A percentile compares a stretch with the other conserved stretches of the same genome.
These are phyloP conservation scores for Pogonus chalceus DNA, from an alignment of 1,140 invertebrate species.

Conservation along the genomic window DNA sequence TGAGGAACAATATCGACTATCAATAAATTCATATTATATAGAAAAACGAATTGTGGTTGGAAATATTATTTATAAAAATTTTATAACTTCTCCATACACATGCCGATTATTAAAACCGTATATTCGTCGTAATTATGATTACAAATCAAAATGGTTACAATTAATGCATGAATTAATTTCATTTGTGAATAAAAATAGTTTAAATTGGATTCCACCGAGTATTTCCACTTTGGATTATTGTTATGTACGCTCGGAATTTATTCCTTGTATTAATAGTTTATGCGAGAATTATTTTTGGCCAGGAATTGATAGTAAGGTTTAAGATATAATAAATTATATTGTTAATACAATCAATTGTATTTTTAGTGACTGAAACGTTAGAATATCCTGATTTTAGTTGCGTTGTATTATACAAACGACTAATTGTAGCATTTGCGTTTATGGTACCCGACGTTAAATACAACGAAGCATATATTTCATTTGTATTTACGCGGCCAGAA, in stretches of 20 bases:
- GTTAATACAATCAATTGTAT: slow-evolving; percentile 17
- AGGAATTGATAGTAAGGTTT: slow-evolving; percentile 71
- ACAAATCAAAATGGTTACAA: slow-evolving; percentile 55
- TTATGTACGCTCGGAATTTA: slow-evolving; percentile 78
- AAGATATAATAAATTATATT: slow-evolving; percentile 10
- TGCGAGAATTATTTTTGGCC: slow-evolving; percentile 82
- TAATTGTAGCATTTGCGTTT: slow-evolving; percentile 81
- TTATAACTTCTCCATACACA: slow-evolving; percentile 42
- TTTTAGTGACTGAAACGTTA: slow-evolving; percentile 74
- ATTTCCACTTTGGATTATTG: slow-evolving; percentile 64
- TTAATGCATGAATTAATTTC: slow-evolving; percentile 58
- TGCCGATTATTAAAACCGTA: slow-evolving; percentile 65
- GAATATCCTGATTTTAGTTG: slow-evolving; percentile 89
- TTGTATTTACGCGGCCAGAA: slow-evolving; percentile 75
- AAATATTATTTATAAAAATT: not conserved
- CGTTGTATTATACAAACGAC: slow-evolving; percentile 72
- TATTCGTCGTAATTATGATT: slow-evolving; percentile 57
- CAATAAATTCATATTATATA: slow-evolving; percentile 19
- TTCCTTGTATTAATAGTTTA: slow-evolving; percentile 74
- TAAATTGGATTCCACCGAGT: slow-evolving; percentile 34
- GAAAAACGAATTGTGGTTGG: slow-evolving; percentile 41
- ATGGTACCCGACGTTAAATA: slow-evolving; percentile 74
- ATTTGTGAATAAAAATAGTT: slow-evolving; percentile 50
- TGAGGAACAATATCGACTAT: slow-evolving; percentile 2
- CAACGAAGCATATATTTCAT: slow-evolving; percentile 83